Base-by-base conservation (phyloP, 23 tunicate species). In the Trididemnum nubilum region DNA sequence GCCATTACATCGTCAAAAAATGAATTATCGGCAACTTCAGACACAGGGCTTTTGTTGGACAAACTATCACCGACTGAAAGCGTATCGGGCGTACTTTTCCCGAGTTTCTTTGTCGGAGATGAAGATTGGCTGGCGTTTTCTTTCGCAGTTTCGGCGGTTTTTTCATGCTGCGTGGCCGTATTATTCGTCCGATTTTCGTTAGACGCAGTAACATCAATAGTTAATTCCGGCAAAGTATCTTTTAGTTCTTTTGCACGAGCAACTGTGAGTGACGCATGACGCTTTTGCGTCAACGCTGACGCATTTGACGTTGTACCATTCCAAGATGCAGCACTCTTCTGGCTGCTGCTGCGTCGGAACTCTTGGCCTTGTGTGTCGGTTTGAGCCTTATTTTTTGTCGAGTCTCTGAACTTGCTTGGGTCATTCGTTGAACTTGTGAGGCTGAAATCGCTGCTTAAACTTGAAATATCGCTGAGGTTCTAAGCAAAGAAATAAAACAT, bases 381-480 rank as follows among this genome's bases (percentile, higher is more conserved):
- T 3, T 28, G 33, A 12, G 29, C 4, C 36, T 72, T 51, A 15
- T 34, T 26, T 15, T 49, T 79, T 2, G 38, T 50, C 4, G 82
- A 38, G 29, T 36, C 64, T 15, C 51, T 67, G 36, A 35, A 35
- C 24, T 90, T 88, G 15, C 35, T 29, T 5, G 72, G 65, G 36
- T 78, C 31, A 39, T 72, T 51, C 34, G 81, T 18, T 21, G 79
- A 40, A 76, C 96, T 90, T 22, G 89, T 70, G 40, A 88, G 35
- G 36, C 96, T 90, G 73, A 90, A 85, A 25, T 90, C 89, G 70
- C 96, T 90, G 71, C 96, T 90, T 77, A 90, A 83, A 73, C 89
- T 85, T 23, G 96, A 90, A 33, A 90, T 81, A 69, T 90, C 96
- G 78, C 96, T 90, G 85, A 90, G 89, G 65, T 90, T 85, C 96